phyloP scores from a whole-genome alignment of 2,113 vertebrate genomes.

The Boleophthalmus pectinirostris region DNA sequence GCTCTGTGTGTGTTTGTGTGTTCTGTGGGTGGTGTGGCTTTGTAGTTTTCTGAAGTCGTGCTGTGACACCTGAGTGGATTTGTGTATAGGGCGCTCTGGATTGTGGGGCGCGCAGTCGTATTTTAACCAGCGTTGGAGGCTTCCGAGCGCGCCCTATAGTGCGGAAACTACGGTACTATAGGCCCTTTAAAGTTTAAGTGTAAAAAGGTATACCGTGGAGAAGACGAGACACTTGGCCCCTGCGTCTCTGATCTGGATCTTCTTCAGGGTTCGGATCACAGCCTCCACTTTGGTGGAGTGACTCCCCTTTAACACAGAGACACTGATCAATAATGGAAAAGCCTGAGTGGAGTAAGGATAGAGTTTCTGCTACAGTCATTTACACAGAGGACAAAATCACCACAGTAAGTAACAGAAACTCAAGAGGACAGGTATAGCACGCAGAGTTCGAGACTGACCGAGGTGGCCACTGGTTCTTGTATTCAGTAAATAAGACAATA shows the following conservation, averaged over 20 bases:
- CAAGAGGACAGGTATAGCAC: background rate
- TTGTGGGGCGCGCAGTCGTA: too few species aligned
- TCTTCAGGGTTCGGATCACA: constrained; percentile 92
- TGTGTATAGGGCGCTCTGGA: too few species aligned
- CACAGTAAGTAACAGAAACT: background rate
- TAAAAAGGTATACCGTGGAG: constrained; percentile 95
- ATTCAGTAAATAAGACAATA: background rate
- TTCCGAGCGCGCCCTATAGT: too few species aligned
- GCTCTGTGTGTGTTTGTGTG: too few species aligned
- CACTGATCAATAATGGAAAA: background rate
- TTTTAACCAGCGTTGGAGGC: too few species aligned
- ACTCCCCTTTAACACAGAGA: constrained; percentile 83
- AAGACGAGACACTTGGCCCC: constrained; percentile 96
- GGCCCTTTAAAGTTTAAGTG: too few species aligned
- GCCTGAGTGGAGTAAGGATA: background rate
- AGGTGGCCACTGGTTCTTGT: background rate
- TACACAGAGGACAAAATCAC: background rate
- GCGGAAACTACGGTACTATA: too few species aligned
- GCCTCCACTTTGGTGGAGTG: constrained; percentile 99
- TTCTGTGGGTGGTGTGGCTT: too few species aligned
- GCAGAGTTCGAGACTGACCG: too few species aligned
- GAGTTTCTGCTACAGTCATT: background rate
- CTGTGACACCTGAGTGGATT: too few species aligned
- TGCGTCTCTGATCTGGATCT: constrained; percentile 87
- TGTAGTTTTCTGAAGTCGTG: too few species aligned